Conservation (phyloP, 1,140 invertebrate species). For the Scaptodrosophila lebanonensis region DNA sequence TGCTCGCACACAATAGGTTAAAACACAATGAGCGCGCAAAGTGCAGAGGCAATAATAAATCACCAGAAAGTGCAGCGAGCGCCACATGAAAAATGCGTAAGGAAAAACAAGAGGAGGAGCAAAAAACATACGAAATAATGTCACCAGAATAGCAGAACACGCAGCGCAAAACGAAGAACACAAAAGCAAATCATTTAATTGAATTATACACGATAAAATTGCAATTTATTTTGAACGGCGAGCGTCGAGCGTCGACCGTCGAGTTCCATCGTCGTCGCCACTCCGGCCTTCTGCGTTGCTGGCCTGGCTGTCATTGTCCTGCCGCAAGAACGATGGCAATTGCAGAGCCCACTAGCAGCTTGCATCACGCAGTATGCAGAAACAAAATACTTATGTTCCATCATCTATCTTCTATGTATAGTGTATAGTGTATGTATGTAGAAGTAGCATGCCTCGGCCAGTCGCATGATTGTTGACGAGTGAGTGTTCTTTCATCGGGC, state of each 20-base stretch:
- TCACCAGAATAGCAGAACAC: too few species aligned
- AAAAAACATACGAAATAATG: conserved; percentile 34
- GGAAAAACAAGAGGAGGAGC: neutral
- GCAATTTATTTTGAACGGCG: conserved; percentile 50
- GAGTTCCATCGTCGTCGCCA: too few species aligned
- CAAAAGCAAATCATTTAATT: conserved; percentile 60
- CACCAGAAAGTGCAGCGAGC: conserved; percentile 42
- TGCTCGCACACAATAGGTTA: conserved; percentile 39
- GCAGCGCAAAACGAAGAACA: conserved; percentile 25
- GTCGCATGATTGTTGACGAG: too few species aligned
- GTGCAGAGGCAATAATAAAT: conserved; percentile 29
- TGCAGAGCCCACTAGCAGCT: too few species aligned
- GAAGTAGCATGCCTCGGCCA: too few species aligned
- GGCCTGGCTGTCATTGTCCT: neutral
- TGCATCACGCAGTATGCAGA: too few species aligned
- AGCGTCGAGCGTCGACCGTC: too few species aligned
- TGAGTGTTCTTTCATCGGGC: too few species aligned
- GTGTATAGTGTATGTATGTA: too few species aligned
- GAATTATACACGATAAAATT: conserved; percentile 63
- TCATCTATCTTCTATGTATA: too few species aligned
- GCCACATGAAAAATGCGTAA: conserved; percentile 22
- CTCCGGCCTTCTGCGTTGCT: neutral
- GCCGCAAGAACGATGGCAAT: neutral
- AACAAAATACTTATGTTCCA: too few species aligned
- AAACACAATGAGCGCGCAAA: neutral